Base-by-base conservation (phyloP, 2,797 vertebrate species). In the Lophius americanus region DNA sequence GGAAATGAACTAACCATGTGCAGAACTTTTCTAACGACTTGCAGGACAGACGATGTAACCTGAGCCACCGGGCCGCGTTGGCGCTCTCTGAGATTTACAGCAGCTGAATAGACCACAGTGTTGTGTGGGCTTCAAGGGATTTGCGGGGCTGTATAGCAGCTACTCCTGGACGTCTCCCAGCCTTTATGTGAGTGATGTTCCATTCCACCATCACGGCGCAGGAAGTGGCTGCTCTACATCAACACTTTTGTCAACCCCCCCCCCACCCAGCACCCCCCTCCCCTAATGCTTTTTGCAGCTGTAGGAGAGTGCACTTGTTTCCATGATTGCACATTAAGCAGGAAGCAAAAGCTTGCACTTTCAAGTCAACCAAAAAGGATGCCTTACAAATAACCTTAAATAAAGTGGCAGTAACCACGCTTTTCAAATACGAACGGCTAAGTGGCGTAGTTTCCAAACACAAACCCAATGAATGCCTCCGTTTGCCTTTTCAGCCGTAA, bases 281-380 rank as follows among this genome's bases (percentile, higher is more conserved):
- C 60, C 60, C 68, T 88, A 85, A 93, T 92, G 88, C 69, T 67
- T 90, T 92, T 84, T 78, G 71, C 92, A 92, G 91, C 84, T 85
- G 85, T 71, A 60, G 23, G 35, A 60, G 65, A 87, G 42, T 59
- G 51, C 66, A 62, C 76, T 65, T 82, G 66, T 80, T 84, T 82
- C 77, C 75, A 60, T 58, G 70, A 85, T 89, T 85, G 68, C 82
- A 58, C 56, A 77, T 80, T 72, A 35, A 39, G 50, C 41, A n/a
- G 48, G 53, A 85, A 60, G 60, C 51, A 56, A 70, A 76, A 59
- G 50, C 60, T 49, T 50, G 52, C 62, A 78, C 74, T 74, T 73
- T 64, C 39, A 61, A 81, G 42, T 57, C 37, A 76, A 64, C 38
- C 48, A 56, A 42, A 70, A 64, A 62, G 13, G 44, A 43, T 5